Percentiles rank a stretch among this genome's conserved stretches.
Evolutionary conservation across 92 coral and sea anemone species (phyloP).

Genomic region (Diadumene lineata): DNA sequence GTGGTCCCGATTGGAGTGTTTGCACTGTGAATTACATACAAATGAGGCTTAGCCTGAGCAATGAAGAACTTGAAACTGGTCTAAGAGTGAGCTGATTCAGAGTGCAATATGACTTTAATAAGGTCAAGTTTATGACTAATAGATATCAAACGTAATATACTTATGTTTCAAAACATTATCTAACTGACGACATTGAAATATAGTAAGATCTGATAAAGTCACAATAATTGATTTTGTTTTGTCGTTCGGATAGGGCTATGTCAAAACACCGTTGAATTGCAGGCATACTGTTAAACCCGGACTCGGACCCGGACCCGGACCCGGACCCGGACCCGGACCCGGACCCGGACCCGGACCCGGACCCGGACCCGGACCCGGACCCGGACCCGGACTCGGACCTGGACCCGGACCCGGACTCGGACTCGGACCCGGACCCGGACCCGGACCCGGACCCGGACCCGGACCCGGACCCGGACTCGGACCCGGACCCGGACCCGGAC

Average conservation of each 20-base stretch:
- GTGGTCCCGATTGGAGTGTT: no score
- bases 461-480: no score
- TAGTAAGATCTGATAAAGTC: background rate
- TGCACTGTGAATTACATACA: no score
- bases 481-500: no score
- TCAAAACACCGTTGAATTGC: background rate
- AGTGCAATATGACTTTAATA: no score
- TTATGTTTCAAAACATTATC: background rate
- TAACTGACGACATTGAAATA: background rate
- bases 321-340: background rate
- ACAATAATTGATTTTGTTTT: background rate
- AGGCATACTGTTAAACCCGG: background rate
- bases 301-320: background rate
- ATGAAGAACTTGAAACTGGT: no score
- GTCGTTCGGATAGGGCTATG: background rate
- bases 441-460: background rate
- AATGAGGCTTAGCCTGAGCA: no score
- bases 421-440: background rate
- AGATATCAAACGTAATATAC: no score
- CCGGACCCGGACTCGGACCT: background rate
- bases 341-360: no score
- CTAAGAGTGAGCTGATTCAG: no score
- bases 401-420: background rate
- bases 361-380: background rate
- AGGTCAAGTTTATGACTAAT: no score